Conservation (phyloP, 2,113 vertebrate genomes). For the Pyxicephalus adspersus region DNA sequence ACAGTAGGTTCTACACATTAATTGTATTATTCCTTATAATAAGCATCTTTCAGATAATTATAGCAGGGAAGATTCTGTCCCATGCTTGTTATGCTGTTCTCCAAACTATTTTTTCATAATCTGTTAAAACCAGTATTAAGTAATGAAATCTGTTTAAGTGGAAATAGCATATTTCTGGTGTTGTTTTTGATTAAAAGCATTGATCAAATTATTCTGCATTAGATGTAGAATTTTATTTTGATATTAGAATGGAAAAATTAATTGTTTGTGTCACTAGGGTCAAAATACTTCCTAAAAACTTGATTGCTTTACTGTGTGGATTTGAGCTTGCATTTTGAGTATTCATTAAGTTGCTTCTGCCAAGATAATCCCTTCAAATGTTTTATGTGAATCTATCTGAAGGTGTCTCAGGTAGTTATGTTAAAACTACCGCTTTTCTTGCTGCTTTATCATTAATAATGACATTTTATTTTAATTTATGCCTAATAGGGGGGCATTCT, state of each 20-base stretch:
- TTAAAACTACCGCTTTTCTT: slow-evolving; percentile 65
- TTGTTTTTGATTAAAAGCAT: slow-evolving; percentile 73
- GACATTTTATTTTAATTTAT: slow-evolving; percentile 56
- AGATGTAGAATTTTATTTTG: slow-evolving; percentile 83
- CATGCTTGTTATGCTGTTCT: slow-evolving; percentile 59
- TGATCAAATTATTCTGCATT: slow-evolving; percentile 76
- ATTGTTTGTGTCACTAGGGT: slow-evolving; percentile 79
- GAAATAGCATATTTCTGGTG: slow-evolving; percentile 66
- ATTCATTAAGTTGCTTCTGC: slow-evolving; percentile 80
- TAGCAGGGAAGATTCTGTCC: slow-evolving; percentile 46
- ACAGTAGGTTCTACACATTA: slow-evolving; percentile 55
- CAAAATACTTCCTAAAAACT: slow-evolving; percentile 79
- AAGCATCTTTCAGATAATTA: slow-evolving; percentile 59
- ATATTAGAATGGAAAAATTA: slow-evolving; percentile 81
- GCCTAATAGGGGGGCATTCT: slow-evolving; percentile 4
- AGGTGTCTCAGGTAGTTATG: slow-evolving; percentile 67
- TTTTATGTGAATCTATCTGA: slow-evolving; percentile 74
- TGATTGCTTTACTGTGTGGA: slow-evolving; percentile 79
- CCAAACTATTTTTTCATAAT: slow-evolving; percentile 63
- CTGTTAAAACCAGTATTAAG: slow-evolving; percentile 70
- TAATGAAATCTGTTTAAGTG: slow-evolving; percentile 70
- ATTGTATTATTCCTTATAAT: slow-evolving; percentile 55
- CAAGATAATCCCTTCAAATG: slow-evolving; percentile 74
- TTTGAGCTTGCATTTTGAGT: slow-evolving; percentile 88
- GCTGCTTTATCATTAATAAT: slow-evolving; percentile 56